Evolutionary conservation across 2,797 vertebrate species (phyloP), one percentile per base, ranked within the genome.

Genomic region (Steatocranus sp.): DNA sequence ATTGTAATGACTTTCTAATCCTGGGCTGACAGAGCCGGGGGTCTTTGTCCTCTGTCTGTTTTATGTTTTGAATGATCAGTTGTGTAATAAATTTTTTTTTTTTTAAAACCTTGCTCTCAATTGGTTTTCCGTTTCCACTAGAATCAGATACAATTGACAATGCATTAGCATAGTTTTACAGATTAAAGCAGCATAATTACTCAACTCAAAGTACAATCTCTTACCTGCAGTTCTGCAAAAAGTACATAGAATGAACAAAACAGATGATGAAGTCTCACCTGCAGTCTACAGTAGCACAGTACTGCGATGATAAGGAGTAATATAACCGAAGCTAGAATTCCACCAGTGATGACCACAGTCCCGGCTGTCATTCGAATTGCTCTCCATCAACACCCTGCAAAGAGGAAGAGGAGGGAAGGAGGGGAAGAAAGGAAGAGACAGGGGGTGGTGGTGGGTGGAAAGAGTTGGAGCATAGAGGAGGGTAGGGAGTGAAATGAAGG

Each of bases 331-430:
- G 99, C 99, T 96, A 99, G 98, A 95, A 99, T 99, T 97, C 99
- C 98, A 93, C 98, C 98, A 93, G 99, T 99, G 97, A 99, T 99
- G 95, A 99, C 99, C 97, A 99, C 99, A 27, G 99, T 99, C 95
- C 98, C 99, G 96, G 99, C 99, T 98, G 99, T 99, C 98, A 99
- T 99, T 97, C 99, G 98, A 97, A 97, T 97, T 95, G 95, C 95
- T 98, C 98, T 98, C 98, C 98, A 99, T 96, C 93, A 96, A 96
- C 96, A 96, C 94, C 96, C 95, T 96, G 88, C 73, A 85, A 49
- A 84, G 63, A 88, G 23, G 14, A 25, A 86, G 50, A 91, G 51
- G 58, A 79, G 50, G 70, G 63, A 46, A 43, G 32, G 18, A 68
- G 34, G 41, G 25, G 61, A 38, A 36, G 17, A 77, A 41, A 53